phyloP scores from a whole-genome alignment of 1,140 invertebrate species.

The Drosophila pruinosa region DNA sequence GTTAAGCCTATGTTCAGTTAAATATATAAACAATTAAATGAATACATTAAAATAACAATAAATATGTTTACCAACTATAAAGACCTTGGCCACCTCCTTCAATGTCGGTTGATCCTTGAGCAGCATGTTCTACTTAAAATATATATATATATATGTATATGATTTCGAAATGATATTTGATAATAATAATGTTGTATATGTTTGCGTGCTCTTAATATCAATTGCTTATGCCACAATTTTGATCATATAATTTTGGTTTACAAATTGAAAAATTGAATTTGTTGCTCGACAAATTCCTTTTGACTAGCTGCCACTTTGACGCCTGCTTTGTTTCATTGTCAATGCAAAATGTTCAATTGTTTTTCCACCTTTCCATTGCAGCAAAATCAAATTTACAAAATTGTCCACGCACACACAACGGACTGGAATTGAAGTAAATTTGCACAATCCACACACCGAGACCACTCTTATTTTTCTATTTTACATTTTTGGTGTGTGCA shows the following conservation, averaged over 20 bases:
- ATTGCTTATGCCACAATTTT: conserved; percentile 28
- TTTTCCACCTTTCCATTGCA: neutral
- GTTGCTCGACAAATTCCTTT: too few species aligned
- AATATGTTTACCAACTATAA: conserved; percentile 38
- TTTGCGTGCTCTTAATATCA: too few species aligned
- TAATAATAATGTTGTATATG: neutral
- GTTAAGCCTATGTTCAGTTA: conserved; percentile 15
- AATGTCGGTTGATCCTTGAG: conserved; percentile 42
- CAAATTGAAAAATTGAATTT: conserved; percentile 12
- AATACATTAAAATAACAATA: neutral
- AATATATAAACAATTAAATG: neutral
- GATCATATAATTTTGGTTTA: conserved; percentile 12
- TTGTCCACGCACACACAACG: conserved; percentile 44
- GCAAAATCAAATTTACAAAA: conserved; percentile 60
- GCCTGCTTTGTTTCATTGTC: conserved; percentile 4
- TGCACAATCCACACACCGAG: conserved; percentile 28
- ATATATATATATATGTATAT: neutral
- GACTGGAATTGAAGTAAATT: conserved; percentile 55
- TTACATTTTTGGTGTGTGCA: conserved; percentile 3
- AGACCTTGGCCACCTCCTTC: conserved; percentile 40
- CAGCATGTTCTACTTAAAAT: conserved; percentile 24
- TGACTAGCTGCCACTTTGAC: neutral
- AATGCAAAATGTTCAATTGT: neutral
- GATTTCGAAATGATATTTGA: neutral
- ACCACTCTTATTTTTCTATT: neutral